phyloP scores from a whole-genome alignment of 2,113 vertebrate genomes.

The Gopherus flavomarginatus region DNA sequence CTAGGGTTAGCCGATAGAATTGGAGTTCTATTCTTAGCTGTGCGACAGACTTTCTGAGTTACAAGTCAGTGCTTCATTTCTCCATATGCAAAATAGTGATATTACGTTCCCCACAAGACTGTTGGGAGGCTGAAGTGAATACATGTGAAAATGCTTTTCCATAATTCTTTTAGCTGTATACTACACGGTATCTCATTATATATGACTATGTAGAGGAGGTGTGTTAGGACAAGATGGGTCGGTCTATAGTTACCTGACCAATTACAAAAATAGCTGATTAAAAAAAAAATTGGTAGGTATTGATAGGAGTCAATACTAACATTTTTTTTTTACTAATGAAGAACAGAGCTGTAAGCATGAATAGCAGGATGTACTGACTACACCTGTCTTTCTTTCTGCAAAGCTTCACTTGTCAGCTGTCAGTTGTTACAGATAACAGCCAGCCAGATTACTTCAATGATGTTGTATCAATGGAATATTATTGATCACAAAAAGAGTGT shows the following conservation, averaged over 20 bases:
- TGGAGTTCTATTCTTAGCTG: not conserved
- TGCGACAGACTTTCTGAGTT: not conserved
- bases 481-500: not conserved
- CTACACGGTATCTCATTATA: not conserved
- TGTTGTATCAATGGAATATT: conserved; percentile 1
- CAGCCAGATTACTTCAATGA: conserved; percentile 41
- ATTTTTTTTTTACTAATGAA: not conserved
- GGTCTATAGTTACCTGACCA: not conserved
- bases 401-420: not conserved
- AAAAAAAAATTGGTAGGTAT: not conserved
- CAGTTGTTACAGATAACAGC: conserved; percentile 43
- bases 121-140: not conserved
- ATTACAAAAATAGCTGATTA: not conserved
- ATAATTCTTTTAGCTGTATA: not conserved
- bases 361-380: not conserved
- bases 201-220: not conserved
- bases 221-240: not conserved
- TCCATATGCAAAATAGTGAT: not conserved
- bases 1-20: not conserved
- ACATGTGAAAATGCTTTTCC: not conserved
- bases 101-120: accelerated
- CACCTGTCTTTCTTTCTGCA: not conserved
- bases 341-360: not conserved
- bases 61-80: not conserved
- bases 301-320: not conserved